Evolutionary conservation across 37 sponge, comb jelly and placozoan genomes (phyloP).

Genomic region (Oscarella lobularis): DNA sequence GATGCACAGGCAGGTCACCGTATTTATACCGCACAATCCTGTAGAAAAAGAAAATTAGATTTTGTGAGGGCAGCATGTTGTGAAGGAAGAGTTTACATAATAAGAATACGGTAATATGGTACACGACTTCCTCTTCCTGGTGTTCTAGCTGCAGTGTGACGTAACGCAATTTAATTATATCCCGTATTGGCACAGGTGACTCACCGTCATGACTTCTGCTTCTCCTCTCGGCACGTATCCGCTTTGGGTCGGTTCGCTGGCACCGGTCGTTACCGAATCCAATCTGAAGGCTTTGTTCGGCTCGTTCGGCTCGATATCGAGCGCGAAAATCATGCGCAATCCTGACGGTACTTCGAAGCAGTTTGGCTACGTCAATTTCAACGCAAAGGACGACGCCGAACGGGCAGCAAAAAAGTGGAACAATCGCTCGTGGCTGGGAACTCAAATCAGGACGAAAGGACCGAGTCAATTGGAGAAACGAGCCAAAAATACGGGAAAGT

Average conservation of each 20-base stretch:
- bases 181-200: no score
- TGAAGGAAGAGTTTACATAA: no score
- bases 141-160: no score
- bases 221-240: slow-evolving; percentile 30
- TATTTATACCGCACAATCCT: slow-evolving; percentile 17
- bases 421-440: slow-evolving; percentile 6
- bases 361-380: slow-evolving; percentile 63
- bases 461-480: slow-evolving; percentile 21
- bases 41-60: no score
- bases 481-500: background rate
- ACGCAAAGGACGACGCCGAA: slow-evolving; percentile 27
- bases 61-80: no score
- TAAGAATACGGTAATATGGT: no score
- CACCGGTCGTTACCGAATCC: slow-evolving; percentile 27
- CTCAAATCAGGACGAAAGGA: slow-evolving; percentile 42
- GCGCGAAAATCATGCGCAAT: slow-evolving; percentile 30
- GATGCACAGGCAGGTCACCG: slow-evolving; percentile 18
- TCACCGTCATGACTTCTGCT: no score
- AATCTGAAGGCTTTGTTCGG: slow-evolving; percentile 24
- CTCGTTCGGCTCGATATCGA: slow-evolving; percentile 20
- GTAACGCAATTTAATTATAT: no score
- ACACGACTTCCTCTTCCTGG: no score
- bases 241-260: slow-evolving; percentile 66
- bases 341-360: slow-evolving; percentile 37
- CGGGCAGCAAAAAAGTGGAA: slow-evolving; percentile 26